These are phyloP conservation scores for Chironex yamaguchii DNA, from an alignment of 30 jellyfish, hydroid and myxozoan species.

Conservation along the genomic window DNA sequence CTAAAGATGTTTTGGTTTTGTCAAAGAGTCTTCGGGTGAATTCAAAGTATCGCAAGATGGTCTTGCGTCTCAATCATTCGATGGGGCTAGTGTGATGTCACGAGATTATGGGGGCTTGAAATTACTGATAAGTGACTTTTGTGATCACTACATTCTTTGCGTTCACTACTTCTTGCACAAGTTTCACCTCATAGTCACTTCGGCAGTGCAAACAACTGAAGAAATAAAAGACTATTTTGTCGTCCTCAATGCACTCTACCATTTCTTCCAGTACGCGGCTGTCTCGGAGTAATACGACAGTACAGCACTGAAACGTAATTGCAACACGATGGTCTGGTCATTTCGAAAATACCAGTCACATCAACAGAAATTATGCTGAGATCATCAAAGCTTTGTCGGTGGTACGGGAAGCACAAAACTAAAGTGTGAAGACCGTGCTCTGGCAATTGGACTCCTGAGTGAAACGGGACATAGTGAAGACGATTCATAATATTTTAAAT, in stretches of 20 bases:
- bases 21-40: not conserved
- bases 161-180: conserved; percentile 3
- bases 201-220: not conserved
- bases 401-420: not conserved
- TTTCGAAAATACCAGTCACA: conserved; percentile 9
- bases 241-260: not conserved
- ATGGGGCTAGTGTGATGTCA: not conserved
- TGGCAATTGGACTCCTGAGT: conserved; percentile 36
- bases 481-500: too few relatives aligned
- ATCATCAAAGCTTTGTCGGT: not conserved
- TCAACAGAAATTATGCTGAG: not conserved
- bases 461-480: conserved; percentile 6
- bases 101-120: not conserved
- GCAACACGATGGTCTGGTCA: conserved; percentile 23
- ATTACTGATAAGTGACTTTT: not conserved
- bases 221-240: conserved; percentile 8
- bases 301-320: not conserved
- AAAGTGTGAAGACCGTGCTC: conserved; percentile 8
- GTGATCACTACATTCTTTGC: not conserved
- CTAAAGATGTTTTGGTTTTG: not conserved
- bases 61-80: not conserved
- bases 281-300: conserved; percentile 2
- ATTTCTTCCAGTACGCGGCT: not conserved
- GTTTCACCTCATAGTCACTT: not conserved
- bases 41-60: not conserved